phyloP scores from a whole-genome alignment of 2,888 invertebrate genomes.

The Nemapogon koenigi region DNA sequence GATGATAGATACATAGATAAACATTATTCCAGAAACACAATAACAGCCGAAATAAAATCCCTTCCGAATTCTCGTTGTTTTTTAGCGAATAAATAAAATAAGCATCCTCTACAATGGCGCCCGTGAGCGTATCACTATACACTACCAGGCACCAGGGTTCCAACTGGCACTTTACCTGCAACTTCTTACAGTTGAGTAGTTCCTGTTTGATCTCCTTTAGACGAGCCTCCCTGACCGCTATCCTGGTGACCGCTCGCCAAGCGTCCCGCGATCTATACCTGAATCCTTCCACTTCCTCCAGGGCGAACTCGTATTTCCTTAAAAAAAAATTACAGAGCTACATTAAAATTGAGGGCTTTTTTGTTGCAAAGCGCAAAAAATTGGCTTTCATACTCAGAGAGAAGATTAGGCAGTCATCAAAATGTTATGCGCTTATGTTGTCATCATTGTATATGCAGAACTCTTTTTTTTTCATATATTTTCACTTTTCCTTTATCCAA shows the following conservation, averaged over 20 bases:
- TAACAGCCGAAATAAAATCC: too few species aligned
- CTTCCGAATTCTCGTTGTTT: too few species aligned
- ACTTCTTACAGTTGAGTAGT: slow-evolving; percentile 88
- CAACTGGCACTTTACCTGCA: slow-evolving; percentile 73
- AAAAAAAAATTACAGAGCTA: slow-evolving; percentile 25
- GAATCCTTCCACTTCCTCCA: slow-evolving; percentile 97
- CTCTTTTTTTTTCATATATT: too few species aligned
- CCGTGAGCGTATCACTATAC: too few species aligned
- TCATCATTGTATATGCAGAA: slow-evolving; percentile 16
- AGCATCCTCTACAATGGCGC: too few species aligned
- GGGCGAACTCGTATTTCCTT: slow-evolving; percentile 90
- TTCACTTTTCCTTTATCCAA: too few species aligned
- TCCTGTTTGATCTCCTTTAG: slow-evolving; percentile 95
- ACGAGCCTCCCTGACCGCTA: slow-evolving; percentile 92
- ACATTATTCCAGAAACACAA: too few species aligned
- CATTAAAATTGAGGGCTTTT: not conserved
- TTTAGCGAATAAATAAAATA: too few species aligned
- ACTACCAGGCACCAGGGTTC: too few species aligned
- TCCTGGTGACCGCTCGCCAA: slow-evolving; percentile 91
- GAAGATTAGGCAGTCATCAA: slow-evolving; percentile 38
- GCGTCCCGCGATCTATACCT: slow-evolving; percentile 94
- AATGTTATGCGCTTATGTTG: not conserved
- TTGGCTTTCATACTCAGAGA: slow-evolving; percentile 32
- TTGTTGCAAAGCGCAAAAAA: not conserved
- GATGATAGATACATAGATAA: too few species aligned